phyloP scores from a whole-genome alignment of 2,797 vertebrate species.

The Bovichtus variegatus region DNA sequence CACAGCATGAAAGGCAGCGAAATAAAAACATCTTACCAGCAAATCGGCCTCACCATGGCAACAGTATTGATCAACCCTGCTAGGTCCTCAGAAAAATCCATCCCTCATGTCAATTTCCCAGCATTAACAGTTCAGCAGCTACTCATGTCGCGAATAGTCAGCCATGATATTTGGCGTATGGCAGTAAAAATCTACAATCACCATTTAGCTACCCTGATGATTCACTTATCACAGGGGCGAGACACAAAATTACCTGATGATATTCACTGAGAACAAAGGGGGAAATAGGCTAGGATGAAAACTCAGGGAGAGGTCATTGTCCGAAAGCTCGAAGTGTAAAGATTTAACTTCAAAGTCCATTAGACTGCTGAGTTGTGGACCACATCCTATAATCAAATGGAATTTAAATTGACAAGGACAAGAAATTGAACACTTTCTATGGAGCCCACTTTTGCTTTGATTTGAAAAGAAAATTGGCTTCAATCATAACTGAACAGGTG shows the following conservation, averaged over 20 bases:
- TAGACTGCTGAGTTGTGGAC: slow-evolving; percentile 23
- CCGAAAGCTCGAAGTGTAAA: slow-evolving; percentile 18
- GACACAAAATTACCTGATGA: slow-evolving; percentile 61
- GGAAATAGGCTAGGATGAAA: slow-evolving; percentile 23
- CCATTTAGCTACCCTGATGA: slow-evolving; percentile 73
- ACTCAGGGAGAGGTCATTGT: slow-evolving; percentile 25
- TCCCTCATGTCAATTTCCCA: slow-evolving; percentile 78
- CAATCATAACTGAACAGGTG: slow-evolving; percentile 47
- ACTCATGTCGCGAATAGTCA: slow-evolving; percentile 73
- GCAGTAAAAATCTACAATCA: slow-evolving; percentile 76
- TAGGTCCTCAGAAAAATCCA: slow-evolving; percentile 81
- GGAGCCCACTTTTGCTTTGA: slow-evolving; percentile 4
- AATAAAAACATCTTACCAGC: slow-evolving; percentile 83
- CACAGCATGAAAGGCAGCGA: slow-evolving; percentile 73
- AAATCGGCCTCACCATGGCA: slow-evolving; percentile 83
- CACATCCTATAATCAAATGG: slow-evolving; percentile 26
- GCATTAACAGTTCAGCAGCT: slow-evolving; percentile 78
- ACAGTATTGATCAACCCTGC: slow-evolving; percentile 82
- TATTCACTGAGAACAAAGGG: slow-evolving; percentile 50
- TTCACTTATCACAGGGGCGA: slow-evolving; percentile 77
- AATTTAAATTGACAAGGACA: slow-evolving; percentile 35
- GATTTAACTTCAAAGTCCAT: slow-evolving; percentile 33
- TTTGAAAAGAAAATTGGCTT: slow-evolving; percentile 2
- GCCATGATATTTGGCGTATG: slow-evolving; percentile 71
- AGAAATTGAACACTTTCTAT: slow-evolving; percentile 4